These are phyloP conservation scores for Sebastes fasciatus DNA, from an alignment of 2,113 vertebrate genomes.

Conservation along the genomic window DNA sequence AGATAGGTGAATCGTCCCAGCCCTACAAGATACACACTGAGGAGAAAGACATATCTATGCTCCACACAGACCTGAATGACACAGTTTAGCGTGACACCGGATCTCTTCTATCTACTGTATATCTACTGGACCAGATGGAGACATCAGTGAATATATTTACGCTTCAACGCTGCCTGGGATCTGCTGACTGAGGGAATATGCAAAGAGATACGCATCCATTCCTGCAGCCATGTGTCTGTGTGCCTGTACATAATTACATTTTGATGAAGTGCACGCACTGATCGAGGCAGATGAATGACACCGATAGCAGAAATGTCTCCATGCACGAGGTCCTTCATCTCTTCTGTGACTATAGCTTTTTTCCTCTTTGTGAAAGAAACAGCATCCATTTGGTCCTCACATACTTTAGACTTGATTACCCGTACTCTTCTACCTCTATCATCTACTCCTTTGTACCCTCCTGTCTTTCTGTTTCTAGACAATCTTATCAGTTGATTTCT, in stretches of 20 bases:
- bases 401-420: slow-evolving; percentile 30
- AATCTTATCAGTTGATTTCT: slow-evolving; percentile 14
- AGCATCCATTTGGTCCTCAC: background rate
- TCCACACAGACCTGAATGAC: background rate
- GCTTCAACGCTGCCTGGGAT: background rate
- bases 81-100: background rate
- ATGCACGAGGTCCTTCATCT: background rate
- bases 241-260: slow-evolving; percentile 24
- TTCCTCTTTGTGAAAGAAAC: background rate
- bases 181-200: slow-evolving; percentile 55
- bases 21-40: background rate
- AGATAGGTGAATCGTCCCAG: no score
- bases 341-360: background rate
- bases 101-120: background rate
- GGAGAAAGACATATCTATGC: background rate
- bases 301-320: background rate
- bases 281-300: slow-evolving; percentile 13
- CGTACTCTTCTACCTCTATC: background rate
- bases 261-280: slow-evolving; percentile 23
- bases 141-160: slow-evolving; percentile 39
- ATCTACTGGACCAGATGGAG: slow-evolving; percentile 18
- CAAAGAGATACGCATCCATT: slow-evolving; percentile 35
- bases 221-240: slow-evolving; percentile 1
- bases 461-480: background rate
- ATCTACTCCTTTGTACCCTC: background rate